Conservation (phyloP, 2,888 invertebrate species). For the Caenorhabditis sp. region DNA sequence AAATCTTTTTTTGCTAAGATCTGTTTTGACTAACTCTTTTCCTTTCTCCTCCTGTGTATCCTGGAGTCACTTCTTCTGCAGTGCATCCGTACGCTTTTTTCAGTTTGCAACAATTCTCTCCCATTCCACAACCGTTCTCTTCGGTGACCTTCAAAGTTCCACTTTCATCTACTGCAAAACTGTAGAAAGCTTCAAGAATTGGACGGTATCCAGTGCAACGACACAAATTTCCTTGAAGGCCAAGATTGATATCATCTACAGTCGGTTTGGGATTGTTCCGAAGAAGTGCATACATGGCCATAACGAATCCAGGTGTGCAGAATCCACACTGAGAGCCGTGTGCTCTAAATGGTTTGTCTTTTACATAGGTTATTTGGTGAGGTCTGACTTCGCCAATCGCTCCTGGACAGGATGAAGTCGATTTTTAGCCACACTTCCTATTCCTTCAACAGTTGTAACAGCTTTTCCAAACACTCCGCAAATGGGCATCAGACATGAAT, state of each 20-base stretch:
- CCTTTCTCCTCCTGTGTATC: slow-evolving; percentile 44
- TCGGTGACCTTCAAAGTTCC: slow-evolving; percentile 62
- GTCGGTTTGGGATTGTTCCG: slow-evolving; percentile 85
- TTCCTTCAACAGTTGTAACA: slow-evolving; percentile 93
- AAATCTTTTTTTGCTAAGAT: neutral
- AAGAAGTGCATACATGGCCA: slow-evolving; percentile 94
- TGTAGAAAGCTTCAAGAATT: slow-evolving; percentile 90
- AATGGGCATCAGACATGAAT: slow-evolving; percentile 91
- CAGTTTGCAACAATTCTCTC: slow-evolving; percentile 61
- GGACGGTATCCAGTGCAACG: slow-evolving; percentile 95
- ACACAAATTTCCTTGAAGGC: slow-evolving; percentile 84
- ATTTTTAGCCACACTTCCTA: slow-evolving; percentile 87
- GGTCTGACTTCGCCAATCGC: slow-evolving; percentile 70
- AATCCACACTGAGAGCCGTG: slow-evolving; percentile 97
- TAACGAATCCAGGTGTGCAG: slow-evolving; percentile 95
- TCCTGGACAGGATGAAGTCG: slow-evolving; percentile 87
- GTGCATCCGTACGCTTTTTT: slow-evolving; percentile 5
- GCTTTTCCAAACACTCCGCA: slow-evolving; percentile 90
- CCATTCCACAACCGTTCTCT: slow-evolving; percentile 69
- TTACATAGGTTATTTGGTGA: neutral
- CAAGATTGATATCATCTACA: slow-evolving; percentile 70
- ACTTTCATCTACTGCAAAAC: slow-evolving; percentile 69
- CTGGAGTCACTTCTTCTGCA: slow-evolving; percentile 29
- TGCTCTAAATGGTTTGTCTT: slow-evolving; percentile 79
- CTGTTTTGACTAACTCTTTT: slow-evolving; percentile 8